Conservation (phyloP, 2,797 vertebrate genomes). For the Onychomys arenicola region DNA sequence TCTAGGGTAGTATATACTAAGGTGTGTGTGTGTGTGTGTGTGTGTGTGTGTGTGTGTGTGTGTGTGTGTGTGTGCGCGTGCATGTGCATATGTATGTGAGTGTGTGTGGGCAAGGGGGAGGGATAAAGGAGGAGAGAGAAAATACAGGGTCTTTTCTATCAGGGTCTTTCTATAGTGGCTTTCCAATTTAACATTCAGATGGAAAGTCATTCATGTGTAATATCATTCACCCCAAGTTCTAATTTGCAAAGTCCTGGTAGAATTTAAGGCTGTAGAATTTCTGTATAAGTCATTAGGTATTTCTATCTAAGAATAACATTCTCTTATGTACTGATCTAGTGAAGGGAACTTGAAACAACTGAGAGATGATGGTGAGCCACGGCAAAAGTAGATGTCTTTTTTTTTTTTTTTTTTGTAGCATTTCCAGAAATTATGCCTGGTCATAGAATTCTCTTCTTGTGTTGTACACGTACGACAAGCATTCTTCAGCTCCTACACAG, state of each 20-base stretch:
- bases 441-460: not conserved
- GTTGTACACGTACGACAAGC: not conserved
- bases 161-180: not conserved
- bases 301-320: not conserved
- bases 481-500: not conserved
- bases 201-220: not conserved
- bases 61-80: not conserved
- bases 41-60: not conserved
- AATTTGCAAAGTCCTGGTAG: not conserved
- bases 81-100: not conserved
- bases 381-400: not conserved
- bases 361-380: not conserved
- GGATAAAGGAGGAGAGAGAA: rapidly evolving
- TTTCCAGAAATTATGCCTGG: not conserved
- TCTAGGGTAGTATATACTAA: not conserved
- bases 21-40: not conserved
- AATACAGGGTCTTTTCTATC: not conserved
- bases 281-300: not conserved
- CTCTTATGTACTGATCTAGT: not conserved
- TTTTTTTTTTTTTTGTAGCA: not conserved
- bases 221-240: not conserved
- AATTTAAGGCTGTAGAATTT: conserved; percentile 4
- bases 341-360: not conserved
- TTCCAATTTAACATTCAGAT: conserved; percentile 26
- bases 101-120: not conserved